phyloP scores from a whole-genome alignment of 37 sponge, comb jelly and placozoan species.

The Agelas oroides region DNA sequence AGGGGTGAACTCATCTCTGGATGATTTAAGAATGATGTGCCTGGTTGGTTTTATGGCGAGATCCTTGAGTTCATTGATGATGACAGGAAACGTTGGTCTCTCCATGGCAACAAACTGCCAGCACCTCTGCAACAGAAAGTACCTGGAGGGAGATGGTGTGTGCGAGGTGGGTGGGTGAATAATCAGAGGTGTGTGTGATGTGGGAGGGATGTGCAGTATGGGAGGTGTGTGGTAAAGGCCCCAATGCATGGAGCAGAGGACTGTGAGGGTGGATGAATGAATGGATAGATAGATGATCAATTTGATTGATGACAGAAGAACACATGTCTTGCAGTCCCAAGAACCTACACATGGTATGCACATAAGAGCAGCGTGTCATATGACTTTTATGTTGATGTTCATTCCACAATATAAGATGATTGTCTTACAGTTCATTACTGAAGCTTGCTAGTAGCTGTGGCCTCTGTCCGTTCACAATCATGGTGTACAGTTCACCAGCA shows the following conservation, averaged over 20 bases:
- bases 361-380: too few species aligned
- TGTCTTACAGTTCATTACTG: conserved; percentile 65
- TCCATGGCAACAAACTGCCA: conserved; percentile 71
- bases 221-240: background rate
- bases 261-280: background rate
- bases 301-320: too few species aligned
- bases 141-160: conserved; percentile 32
- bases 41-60: conserved; percentile 31
- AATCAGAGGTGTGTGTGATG: background rate
- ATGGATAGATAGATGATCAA: too few species aligned
- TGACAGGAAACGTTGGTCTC: conserved; percentile 43
- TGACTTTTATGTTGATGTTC: too few species aligned
- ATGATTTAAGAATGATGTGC: conserved; percentile 51
- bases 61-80: conserved; percentile 31
- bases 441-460: conserved; percentile 48
- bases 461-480: conserved; percentile 36
- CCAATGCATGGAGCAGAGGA: background rate
- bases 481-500: conserved; percentile 10
- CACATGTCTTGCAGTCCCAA: too few species aligned
- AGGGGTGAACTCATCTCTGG: conserved; percentile 4
- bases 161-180: background rate
- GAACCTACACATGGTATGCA: too few species aligned
- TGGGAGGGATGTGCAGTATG: background rate
- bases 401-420: too few species aligned
- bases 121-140: conserved; percentile 73